Evolutionary conservation across 2,797 vertebrate genomes (phyloP), one percentile per base, ranked within the genome.

Genomic region (Fratercula arctica): DNA sequence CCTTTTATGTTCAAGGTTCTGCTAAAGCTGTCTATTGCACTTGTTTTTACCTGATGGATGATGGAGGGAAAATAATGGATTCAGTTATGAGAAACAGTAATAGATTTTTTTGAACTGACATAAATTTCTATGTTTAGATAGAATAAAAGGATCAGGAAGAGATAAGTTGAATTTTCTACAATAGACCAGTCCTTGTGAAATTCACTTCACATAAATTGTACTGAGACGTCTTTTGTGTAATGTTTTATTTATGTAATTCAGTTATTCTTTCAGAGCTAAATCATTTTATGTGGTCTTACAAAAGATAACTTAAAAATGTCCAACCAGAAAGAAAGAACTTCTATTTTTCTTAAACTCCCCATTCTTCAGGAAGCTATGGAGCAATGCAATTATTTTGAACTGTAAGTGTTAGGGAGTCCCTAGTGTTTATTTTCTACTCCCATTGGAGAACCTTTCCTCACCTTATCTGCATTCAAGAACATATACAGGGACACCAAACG

Each of bases 161-260:
- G 96, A 95, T 95, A 98, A 96, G 96, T 68, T 97, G 95, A 96
- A 92, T 97, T 97, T 97, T 90, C 72, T 96, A 87, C 91, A 97
- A 96, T 90, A 95, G 95, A 83, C 67, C 17, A 31, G 94, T 73
- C 90, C 76, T 97, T 96, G 95, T 96, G 96, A 97, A 97, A 97
- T 95, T 95, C 95, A 63, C 86, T 85, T 97, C 94, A 84, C 82
- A 94, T 97, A 97, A 97, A 97, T 97, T 97, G 84, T 80, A 86
- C 87, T 81, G 91, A 95, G 85, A 94, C 15, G 35, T 95, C 88
- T 97, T 97, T 97, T 90, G 56, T 94, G 75, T 94, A 92, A 98
- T 97, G 90, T 97, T 98, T 98, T 98, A 98, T 97, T 98, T 98
- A 97, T 98, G 96, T 96, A 96, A 96, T 97, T 93, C 96, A 88